Percentiles rank a stretch among this genome's conserved stretches.
Evolutionary conservation across 2,113 vertebrate species (phyloP).

Genomic region (Vidua chalybeata): DNA sequence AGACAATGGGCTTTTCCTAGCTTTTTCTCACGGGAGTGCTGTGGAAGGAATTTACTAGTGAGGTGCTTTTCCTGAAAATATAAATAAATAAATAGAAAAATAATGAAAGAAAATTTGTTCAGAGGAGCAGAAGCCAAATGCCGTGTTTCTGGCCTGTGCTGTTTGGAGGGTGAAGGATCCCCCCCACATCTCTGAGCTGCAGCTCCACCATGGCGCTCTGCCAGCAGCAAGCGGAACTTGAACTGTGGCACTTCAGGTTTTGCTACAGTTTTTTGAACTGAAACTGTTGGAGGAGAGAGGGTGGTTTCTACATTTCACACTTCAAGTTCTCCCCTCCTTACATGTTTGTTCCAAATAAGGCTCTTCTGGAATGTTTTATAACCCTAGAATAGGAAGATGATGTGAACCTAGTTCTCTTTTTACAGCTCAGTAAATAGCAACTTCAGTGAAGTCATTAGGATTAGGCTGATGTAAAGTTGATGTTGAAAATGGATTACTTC

Average conservation of each 20-base stretch:
- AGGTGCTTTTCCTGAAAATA: neutral
- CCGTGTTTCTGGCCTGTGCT: neutral
- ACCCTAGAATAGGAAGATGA: constrained; percentile 33
- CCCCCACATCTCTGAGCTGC: neutral
- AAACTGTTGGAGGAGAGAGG: constrained; percentile 30
- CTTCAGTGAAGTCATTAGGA: neutral
- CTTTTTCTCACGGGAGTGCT: neutral
- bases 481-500: neutral
- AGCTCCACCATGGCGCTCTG: neutral
- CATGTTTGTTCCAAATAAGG: constrained; percentile 23
- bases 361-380: constrained; percentile 35
- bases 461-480: neutral
- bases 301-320: constrained; percentile 8
- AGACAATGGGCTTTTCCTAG: neutral
- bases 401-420: constrained; percentile 31
- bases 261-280: constrained; percentile 59
- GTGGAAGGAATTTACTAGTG: neutral
- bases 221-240: constrained; percentile 51
- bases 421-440: neutral
- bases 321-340: constrained; percentile 46
- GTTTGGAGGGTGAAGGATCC: neutral
- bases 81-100: neutral
- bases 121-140: neutral
- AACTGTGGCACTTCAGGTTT: constrained; percentile 54
- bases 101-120: neutral